Evolutionary conservation across 2,888 invertebrate species (phyloP).

Genomic region (Mystacides longicornis): DNA sequence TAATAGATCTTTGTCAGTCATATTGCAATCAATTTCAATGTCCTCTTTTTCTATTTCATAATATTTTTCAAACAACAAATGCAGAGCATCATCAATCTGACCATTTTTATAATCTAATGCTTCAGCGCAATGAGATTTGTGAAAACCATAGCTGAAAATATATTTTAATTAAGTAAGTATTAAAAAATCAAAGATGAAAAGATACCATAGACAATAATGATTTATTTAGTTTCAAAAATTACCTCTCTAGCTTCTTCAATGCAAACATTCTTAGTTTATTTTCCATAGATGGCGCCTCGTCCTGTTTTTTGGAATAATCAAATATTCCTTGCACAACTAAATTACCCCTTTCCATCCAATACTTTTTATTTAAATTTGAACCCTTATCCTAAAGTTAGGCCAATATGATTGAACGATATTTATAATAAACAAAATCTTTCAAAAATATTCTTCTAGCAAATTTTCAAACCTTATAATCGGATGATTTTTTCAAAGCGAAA

Average conservation of each 20-base stretch:
- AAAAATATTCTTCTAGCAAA: neutral
- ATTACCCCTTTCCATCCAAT: constrained; percentile 71
- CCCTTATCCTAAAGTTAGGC: constrained; percentile 53
- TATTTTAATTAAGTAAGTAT: neutral
- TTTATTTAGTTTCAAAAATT: constrained; percentile 24
- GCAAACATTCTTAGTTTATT: constrained; percentile 65
- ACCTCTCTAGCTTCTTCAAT: constrained; percentile 64
- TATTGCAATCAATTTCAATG: constrained; percentile 39
- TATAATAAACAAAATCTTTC: neutral
- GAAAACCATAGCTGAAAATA: constrained; percentile 68
- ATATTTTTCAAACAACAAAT: constrained; percentile 65
- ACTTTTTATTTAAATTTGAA: constrained; percentile 59
- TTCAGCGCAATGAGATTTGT: constrained; percentile 65
- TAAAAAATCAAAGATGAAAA: neutral
- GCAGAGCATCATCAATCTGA: constrained; percentile 63
- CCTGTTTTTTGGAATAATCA: constrained; percentile 57
- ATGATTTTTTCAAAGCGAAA: constrained; percentile 49
- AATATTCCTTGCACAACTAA: constrained; percentile 65
- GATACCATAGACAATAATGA: neutral
- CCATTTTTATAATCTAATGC: constrained; percentile 60
- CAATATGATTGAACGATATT: neutral
- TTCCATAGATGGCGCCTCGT: constrained; percentile 50
- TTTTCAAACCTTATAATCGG: constrained; percentile 47
- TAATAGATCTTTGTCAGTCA: constrained; percentile 47
- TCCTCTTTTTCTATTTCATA: constrained; percentile 45